Base-by-base conservation (phyloP, 2,888 invertebrate species). In the Cyaniris semiargus region DNA sequence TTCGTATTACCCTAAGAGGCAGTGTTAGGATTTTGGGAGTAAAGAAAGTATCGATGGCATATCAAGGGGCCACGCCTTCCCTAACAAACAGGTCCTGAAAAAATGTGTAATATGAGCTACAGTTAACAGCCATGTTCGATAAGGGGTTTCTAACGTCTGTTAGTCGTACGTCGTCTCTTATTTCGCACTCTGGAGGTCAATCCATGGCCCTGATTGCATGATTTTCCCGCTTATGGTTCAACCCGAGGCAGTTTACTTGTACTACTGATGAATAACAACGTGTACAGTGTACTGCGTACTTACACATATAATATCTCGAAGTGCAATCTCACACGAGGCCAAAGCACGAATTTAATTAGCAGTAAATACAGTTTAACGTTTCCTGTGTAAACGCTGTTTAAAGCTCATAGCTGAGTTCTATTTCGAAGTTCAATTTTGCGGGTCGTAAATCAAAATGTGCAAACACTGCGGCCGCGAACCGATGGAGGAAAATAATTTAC, bases 401-500 rank as follows among this genome's bases (percentile, higher is more conserved):
- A 78, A 78, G 78, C 76, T 10, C 78, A 79, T 76, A 6, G 44
- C 27, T 53, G 77, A 77, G 80, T 78, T 83, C 86, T 87, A 87
- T 88, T 88, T 87, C 81, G 76, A 80, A 81, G 82, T 83, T 81
- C 83, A 82, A 86, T 87, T 85, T 84, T 81, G 81, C 80, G 78
- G 79, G 82, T 79, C 78, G 83, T 89, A 87, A 88, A 87, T 88
- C 87, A 88, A 85, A 84, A 82, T 78, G 82, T 66, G 79, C 80
- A 81, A 81, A 82, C 81, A 82, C 53, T 53, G 21, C 8, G 13
- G 31, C 70, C 21, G 27, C 53, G 5, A 58, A 21, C 10, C 34
- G n/a, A n/a, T 1, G 21, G 4, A 23, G 10, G 21, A 23, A 21
- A 21, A 38, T 38, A 44, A 72, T 72, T 72, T 44, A 48, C 48